Base-by-base conservation (phyloP, 2,888 invertebrate genomes). In the Eupithecia centaureata region DNA sequence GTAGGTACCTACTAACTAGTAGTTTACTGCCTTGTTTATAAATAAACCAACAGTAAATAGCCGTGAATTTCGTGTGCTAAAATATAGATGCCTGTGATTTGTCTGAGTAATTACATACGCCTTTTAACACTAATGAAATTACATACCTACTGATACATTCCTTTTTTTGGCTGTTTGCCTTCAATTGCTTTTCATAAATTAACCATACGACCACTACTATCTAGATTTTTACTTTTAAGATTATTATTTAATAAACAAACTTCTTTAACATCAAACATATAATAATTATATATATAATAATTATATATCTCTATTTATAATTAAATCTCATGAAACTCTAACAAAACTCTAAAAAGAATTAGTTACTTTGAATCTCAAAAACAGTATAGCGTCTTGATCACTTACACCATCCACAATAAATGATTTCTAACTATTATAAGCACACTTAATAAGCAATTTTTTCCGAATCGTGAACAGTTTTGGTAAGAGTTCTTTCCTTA, bases 11-110 rank as follows among this genome's bases (percentile, higher is more conserved):
- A 58, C 61, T 64, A 7, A 61, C 51, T 64, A 25, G 60, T 47
- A 22, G 47, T 47, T 42, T 42, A 47, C 42, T 52, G 67, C 54
- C 25, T 52, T 67, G 32, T 52, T 51, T 38, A 12, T 57, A 30
- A 57, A 52, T 64, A 67, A 60, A n/a, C n/a, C 28, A 52, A 47
- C 10, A 60, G 32, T 66, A 35, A 66, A 32, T 56, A 15, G 32
- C 52, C 42, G 18, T 28, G n/a, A 52, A 15, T n/a, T 60, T 47
- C 15, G 35, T 42, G 33, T 32, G 22, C 52, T 60, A 47, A 67
- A 47, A 25, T 27, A 63, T 38, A 22, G 27, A 33, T 63, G 28
- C 56, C 63, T 63, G 51, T 63, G 30, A 63, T 60, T 25, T 30
- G 54, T 57, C 22, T 63, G 51, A 54, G 42, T 63, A 28, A 52